These are phyloP conservation scores for Matsumurasca onukii DNA, from an alignment of 1,140 invertebrate genomes.

Conservation along the genomic window DNA sequence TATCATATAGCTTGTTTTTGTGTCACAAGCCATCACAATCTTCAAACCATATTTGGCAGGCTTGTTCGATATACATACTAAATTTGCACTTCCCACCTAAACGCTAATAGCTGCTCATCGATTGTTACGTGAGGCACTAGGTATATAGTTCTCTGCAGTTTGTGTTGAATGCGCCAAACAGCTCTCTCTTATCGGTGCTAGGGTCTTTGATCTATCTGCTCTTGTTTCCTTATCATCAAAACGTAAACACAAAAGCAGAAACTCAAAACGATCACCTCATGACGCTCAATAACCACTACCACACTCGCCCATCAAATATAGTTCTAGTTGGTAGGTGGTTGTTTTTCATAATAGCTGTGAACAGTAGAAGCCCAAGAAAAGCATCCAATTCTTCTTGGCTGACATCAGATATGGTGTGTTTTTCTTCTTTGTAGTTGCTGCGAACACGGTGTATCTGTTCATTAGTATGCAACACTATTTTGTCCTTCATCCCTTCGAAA, in stretches of 20 bases:
- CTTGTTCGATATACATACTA: not conserved
- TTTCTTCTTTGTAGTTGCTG: conserved; percentile 23
- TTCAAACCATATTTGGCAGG: not conserved
- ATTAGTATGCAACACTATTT: conserved; percentile 30
- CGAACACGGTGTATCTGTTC: conserved; percentile 35
- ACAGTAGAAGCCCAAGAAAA: conserved; percentile 39
- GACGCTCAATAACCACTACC: conserved; percentile 40
- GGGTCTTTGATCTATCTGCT: conserved; percentile 36
- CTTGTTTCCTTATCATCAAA: conserved; percentile 46
- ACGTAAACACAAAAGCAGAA: conserved; percentile 44
- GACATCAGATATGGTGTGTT: not conserved
- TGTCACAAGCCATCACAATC: not conserved
- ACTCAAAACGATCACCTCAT: conserved; percentile 46
- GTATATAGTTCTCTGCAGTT: conserved; percentile 42
- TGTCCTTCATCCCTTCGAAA: conserved; percentile 15
- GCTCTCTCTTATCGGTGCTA: conserved; percentile 39
- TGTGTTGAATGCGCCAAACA: conserved; percentile 38
- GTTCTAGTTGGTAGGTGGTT: conserved; percentile 39
- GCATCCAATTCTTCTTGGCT: conserved; percentile 33
- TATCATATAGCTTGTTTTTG: not conserved
- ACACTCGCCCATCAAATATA: conserved; percentile 38
- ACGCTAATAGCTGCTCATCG: conserved; percentile 31
- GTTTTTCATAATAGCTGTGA: conserved; percentile 41
- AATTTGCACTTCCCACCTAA: conserved; percentile 6
- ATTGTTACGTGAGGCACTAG: conserved; percentile 37